Evolutionary conservation across 2,888 invertebrate species (phyloP), one percentile per base, ranked within the genome.

Genomic region (Mamestra brassicae): DNA sequence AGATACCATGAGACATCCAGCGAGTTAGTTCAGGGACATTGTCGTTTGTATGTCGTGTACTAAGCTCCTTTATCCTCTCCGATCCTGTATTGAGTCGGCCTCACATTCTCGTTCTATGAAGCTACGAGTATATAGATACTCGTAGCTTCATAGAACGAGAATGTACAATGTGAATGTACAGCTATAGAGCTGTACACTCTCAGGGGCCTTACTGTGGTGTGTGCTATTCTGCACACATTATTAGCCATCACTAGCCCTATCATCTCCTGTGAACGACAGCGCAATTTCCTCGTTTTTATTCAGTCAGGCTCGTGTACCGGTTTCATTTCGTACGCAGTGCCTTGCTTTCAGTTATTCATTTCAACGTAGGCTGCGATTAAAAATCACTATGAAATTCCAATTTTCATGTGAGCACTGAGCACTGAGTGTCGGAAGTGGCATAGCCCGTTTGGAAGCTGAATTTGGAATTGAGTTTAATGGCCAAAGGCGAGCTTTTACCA

Each of bases 221-320:
- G 26, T 26, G 26, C 26, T 26, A 26, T 26, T 26, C 26, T 26
- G 64, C 66, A 63, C 70, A 61, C 64, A 78, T 79, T 87, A 87
- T 85, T 80, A 77, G 61, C 77, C 77, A 80, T 82, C 85, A 81
- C 78, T 72, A 64, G 85, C 61, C 75, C 76, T 68, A 76, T 74
- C 76, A 66, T 74, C 69, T 76, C 80, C 74, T 52, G 72, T 83
- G 75, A 74, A 74, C 76, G 86, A 87, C 88, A 86, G 70, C 71
- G 82, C 78, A 87, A 86, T 86, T 86, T 87, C 86, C 88, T 74
- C 58, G 76, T 71, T 78, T 83, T 83, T 84, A 87, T 79, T 74
- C 77, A 67, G 76, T 71, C 79, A 61, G 76, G 26, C 63, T 64
- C 69, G 58, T 66, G 54, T 64, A 65, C 62, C 73, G 65, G 66